These are phyloP conservation scores for Melanaphis sacchari DNA, from an alignment of 1,140 invertebrate species.

Conservation along the genomic window DNA sequence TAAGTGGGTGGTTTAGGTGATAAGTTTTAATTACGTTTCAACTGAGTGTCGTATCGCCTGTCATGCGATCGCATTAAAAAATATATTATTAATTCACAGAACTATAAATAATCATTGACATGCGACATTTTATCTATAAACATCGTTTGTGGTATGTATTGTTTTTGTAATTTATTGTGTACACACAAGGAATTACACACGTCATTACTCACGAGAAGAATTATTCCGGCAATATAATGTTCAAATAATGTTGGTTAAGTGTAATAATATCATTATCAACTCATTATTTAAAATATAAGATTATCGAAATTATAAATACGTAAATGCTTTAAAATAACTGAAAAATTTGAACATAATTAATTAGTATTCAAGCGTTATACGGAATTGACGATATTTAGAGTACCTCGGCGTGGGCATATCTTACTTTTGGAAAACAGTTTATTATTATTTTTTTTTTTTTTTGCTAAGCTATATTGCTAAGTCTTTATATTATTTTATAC, in stretches of 20 bases:
- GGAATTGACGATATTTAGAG: not conserved
- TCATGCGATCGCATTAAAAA: not conserved
- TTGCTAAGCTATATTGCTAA: not conserved
- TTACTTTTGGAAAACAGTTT: not conserved
- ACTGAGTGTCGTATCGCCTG: not conserved
- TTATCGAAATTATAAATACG: not conserved
- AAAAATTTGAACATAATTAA: not conserved
- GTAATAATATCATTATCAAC: not conserved
- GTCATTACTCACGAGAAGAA: not conserved
- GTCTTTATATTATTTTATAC: not conserved
- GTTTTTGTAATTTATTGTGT: not conserved
- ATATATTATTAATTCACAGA: not conserved
- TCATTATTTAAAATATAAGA: not conserved
- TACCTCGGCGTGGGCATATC: not conserved
- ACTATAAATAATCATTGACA: not conserved
- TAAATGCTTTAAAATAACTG: not conserved
- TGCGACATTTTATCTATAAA: not conserved
- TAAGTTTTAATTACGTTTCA: not conserved
- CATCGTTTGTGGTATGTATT: not conserved
- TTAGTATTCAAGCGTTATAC: not conserved
- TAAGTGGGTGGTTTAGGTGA: not conserved
- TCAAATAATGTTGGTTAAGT: no score
- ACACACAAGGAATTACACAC: not conserved
- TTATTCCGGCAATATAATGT: not conserved
- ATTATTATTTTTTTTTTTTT: no score